Evolutionary conservation across 2,797 vertebrate genomes (phyloP), one percentile per base, ranked within the genome.

Genomic region (Siniperca obscura): DNA sequence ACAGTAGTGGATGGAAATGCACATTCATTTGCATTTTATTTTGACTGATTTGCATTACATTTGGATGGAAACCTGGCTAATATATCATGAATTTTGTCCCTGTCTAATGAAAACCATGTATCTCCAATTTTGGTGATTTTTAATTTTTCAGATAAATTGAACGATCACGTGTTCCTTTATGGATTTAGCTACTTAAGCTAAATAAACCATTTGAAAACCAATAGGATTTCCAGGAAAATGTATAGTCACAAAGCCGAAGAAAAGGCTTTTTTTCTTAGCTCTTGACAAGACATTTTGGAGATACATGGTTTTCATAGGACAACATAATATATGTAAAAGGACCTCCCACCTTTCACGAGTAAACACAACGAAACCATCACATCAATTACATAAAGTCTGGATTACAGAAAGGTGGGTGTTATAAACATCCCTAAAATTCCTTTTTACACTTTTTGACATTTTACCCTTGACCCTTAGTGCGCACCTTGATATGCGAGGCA

Each of bases 401-500:
- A 46, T 46, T n/a, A 16, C 14, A 55, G 38, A 57, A 16, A 36
- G 1, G 40, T 16, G 8, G 2, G 22, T 4, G 38, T 22, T 70
- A 27, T 64, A 42, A n/a, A 21, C 22, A 62, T n/a, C 30, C 22
- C 7, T 36, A 21, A 14, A 68, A 60, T 66, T 13, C n/a, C 4
- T 25, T 40, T 59, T 75, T 30, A 50, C 48, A 62, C 9, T 22
- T 52, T 52, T 46, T 5, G 0, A 50, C 40, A 36, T 57, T 64
- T 65, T 7, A 69, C 6, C 27, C 38, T 2, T 22, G 30, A 64
- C 30, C 74, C 19, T 53, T 70, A 0, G 5, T 61, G 77, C 92
- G 1, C 90, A 99, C 98, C 98, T 97, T 98, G 89, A 99, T 95
- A 75, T 99, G 98, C 0, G 98, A 99, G 80, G 98, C 98, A 0